Percentiles rank a stretch among this genome's conserved stretches.
These are phyloP conservation scores for Actias luna DNA, from an alignment of 2,888 invertebrate species.

Conservation along the genomic window DNA sequence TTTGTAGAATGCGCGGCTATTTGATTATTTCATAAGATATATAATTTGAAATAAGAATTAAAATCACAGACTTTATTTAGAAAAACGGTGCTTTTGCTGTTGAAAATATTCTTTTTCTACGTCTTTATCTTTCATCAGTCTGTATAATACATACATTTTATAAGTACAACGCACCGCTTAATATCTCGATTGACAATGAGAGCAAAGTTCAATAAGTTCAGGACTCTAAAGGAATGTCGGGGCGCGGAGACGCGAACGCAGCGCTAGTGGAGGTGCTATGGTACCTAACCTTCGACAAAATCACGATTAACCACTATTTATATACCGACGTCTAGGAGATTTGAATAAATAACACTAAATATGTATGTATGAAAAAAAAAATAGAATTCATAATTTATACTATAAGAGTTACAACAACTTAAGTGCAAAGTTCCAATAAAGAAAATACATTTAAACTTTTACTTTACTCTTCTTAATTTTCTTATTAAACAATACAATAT, in stretches of 20 bases:
- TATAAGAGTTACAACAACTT: too few species aligned
- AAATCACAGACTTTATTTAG: background rate
- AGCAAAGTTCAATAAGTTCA: slow-evolving; percentile 79
- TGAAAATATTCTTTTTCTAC: background rate
- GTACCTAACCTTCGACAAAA: slow-evolving; percentile 63
- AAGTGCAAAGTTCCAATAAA: too few species aligned
- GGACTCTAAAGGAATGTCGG: slow-evolving; percentile 75
- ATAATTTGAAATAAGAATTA: too few species aligned
- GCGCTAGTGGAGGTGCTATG: slow-evolving; percentile 59
- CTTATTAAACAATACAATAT: too few species aligned
- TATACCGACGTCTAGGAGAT: slow-evolving; percentile 65
- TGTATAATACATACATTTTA: slow-evolving; percentile 62
- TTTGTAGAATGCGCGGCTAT: background rate
- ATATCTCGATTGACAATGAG: slow-evolving; percentile 79
- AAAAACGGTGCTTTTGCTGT: background rate
- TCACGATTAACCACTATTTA: slow-evolving; percentile 75
- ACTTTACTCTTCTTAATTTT: too few species aligned
- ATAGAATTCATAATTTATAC: too few species aligned
- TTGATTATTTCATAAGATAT: background rate
- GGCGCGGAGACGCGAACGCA: slow-evolving; percentile 60
- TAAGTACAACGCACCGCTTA: slow-evolving; percentile 66
- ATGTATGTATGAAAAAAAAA: too few species aligned
- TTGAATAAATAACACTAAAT: too few species aligned
- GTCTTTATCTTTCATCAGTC: slow-evolving; percentile 49
- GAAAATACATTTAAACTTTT: too few species aligned